A percentile compares a stretch with the other conserved stretches of the same genome.
phyloP scores from a whole-genome alignment of 2,797 vertebrate species.

The Kryptolebias ocellatus region DNA sequence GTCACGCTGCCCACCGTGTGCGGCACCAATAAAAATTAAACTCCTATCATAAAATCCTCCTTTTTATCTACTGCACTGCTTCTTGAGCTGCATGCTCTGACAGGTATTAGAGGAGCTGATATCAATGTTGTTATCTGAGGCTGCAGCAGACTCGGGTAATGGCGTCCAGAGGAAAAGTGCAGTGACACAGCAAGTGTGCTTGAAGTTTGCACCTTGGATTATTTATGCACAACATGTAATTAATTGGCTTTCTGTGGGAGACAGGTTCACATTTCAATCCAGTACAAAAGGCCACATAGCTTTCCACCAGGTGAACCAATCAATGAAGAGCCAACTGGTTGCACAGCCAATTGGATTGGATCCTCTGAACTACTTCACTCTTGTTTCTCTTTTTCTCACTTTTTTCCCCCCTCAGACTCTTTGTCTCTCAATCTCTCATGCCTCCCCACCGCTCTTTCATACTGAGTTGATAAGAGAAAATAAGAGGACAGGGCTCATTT shows the following conservation, averaged over 20 bases:
- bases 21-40: constrained; percentile 62
- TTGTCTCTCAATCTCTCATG: constrained; percentile 25
- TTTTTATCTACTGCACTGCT: constrained; percentile 50
- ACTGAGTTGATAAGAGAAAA: constrained; percentile 58
- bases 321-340: constrained; percentile 76
- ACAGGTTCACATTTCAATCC: constrained; percentile 15
- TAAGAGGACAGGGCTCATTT: constrained; percentile 60
- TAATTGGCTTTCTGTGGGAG: constrained; percentile 13
- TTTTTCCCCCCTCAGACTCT: constrained; percentile 5
- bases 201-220: constrained; percentile 17
- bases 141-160: constrained; percentile 20
- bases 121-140: constrained; percentile 44
- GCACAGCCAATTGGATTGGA: constrained; percentile 80
- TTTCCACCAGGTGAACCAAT: constrained; percentile 65
- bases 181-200: constrained; percentile 7
- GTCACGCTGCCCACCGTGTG: constrained; percentile 48
- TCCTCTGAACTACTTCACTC: constrained; percentile 79
- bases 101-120: constrained; percentile 51
- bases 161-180: constrained; percentile 1
- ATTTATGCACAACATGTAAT: constrained; percentile 29
- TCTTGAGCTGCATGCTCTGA: constrained; percentile 23
- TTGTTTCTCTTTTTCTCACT: constrained; percentile 10
- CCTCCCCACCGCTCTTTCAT: constrained; percentile 20
- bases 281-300: constrained; percentile 39
- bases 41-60: constrained; percentile 46